Evolutionary conservation across 2,888 invertebrate species (phyloP).

Genomic region (Nebria salina): DNA sequence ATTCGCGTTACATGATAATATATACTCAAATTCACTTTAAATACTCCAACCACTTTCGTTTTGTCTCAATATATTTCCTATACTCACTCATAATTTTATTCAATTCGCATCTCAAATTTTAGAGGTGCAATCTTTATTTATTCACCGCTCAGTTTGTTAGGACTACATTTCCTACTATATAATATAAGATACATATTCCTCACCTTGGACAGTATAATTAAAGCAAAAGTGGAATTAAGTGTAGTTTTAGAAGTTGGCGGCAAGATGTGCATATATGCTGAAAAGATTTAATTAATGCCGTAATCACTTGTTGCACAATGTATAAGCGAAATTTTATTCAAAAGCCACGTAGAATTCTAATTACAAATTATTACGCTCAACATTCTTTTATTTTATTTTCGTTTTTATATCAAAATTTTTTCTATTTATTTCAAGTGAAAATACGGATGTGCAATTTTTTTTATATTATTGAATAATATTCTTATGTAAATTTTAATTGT

Average conservation of each 20-base stretch:
- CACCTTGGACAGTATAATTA: no score
- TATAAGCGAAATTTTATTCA: background rate
- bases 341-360: background rate
- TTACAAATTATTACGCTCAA: background rate
- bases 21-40: conserved; percentile 3
- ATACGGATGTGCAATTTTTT: background rate
- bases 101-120: no score
- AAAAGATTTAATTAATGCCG: background rate
- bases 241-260: no score
- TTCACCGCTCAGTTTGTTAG: no score
- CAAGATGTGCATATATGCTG: background rate
- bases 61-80: background rate
- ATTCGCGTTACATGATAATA: conserved; percentile 2
- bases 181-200: no score
- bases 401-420: background rate
- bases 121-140: no score
- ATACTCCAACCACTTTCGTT: background rate
- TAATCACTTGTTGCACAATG: background rate
- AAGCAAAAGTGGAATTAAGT: no score
- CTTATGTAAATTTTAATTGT: background rate
- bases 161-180: no score
- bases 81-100: no score
- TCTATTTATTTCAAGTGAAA: background rate
- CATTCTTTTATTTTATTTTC: background rate
- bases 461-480: background rate